Evolutionary conservation across 1,140 invertebrate species (phyloP).

Genomic region (Semibalanus balanoides): DNA sequence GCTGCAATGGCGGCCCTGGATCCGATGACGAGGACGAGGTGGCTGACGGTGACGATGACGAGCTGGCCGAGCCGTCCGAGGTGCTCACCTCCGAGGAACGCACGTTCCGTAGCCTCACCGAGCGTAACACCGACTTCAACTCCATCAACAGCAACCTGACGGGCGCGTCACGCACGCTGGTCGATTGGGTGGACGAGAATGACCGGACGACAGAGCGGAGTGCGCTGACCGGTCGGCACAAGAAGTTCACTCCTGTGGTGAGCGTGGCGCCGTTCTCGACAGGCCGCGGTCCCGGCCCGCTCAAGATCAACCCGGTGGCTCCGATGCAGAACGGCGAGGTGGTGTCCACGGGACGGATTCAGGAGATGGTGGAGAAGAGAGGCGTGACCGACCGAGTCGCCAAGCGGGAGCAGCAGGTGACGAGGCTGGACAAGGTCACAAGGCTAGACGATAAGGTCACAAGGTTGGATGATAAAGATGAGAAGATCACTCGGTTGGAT

Average conservation of each 20-base stretch:
- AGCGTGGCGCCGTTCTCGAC: slow-evolving; percentile 58
- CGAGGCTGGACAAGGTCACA: not conserved
- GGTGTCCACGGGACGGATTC: slow-evolving; percentile 3
- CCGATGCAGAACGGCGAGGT: slow-evolving; percentile 22
- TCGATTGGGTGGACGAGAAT: not conserved
- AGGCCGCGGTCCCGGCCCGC: slow-evolving; percentile 9
- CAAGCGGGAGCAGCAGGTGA: not conserved
- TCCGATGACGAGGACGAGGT: slow-evolving; percentile 35
- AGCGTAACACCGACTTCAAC: slow-evolving; percentile 77
- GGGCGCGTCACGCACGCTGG: not conserved
- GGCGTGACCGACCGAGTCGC: no score
- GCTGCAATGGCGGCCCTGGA: slow-evolving; percentile 62
- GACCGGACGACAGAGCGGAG: not conserved
- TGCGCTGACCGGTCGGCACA: slow-evolving; percentile 8
- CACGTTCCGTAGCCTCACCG: slow-evolving; percentile 56
- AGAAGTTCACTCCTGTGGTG: slow-evolving; percentile 39
- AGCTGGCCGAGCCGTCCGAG: slow-evolving; percentile 21
- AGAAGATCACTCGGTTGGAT: not conserved
- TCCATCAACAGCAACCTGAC: slow-evolving; percentile 51
- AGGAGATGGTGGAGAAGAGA: not conserved
- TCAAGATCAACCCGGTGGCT: slow-evolving; percentile 18
- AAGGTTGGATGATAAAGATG: not conserved
- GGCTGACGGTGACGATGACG: slow-evolving; percentile 40
- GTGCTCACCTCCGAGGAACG: slow-evolving; percentile 41
- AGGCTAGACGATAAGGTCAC: not conserved